phyloP scores from a whole-genome alignment of 2,888 invertebrate species.

The Cheilosia variabilis region DNA sequence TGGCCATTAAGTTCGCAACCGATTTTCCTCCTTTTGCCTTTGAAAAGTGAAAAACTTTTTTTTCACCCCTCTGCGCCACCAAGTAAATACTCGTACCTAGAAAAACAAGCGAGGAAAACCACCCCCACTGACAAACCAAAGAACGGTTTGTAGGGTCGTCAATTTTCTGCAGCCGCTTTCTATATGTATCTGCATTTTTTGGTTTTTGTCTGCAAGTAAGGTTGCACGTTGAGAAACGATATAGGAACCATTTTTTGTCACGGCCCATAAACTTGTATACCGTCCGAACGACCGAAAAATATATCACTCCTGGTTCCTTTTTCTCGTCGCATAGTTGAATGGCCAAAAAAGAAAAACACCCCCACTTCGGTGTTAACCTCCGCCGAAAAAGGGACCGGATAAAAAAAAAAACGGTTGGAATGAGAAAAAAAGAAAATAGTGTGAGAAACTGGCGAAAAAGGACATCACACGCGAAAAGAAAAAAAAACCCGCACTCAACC shows the following conservation, averaged over 20 bases:
- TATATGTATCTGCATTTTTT: conserved; percentile 46
- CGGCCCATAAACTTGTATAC: conserved; percentile 74
- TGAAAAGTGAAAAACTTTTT: conserved; percentile 50
- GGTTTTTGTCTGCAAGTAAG: not conserved
- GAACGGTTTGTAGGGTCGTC: conserved; percentile 62
- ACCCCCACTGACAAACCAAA: conserved; percentile 14
- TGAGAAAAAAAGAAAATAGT: conserved; percentile 36
- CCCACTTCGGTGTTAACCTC: conserved; percentile 10
- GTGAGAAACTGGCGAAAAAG: conserved; percentile 55
- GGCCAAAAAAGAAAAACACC: conserved; percentile 45
- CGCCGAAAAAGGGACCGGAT: not conserved
- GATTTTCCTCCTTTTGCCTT: conserved; percentile 43
- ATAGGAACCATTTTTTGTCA: conserved; percentile 71
- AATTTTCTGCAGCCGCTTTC: conserved; percentile 69
- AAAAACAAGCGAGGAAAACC: conserved; percentile 29
- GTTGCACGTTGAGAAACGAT: conserved; percentile 72
- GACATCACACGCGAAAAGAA: conserved; percentile 49
- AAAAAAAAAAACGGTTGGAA: conserved; percentile 37
- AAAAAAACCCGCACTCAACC: not conserved
- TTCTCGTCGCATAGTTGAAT: conserved; percentile 35
- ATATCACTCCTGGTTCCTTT: conserved; percentile 67
- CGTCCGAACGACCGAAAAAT: conserved; percentile 70
- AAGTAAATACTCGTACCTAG: conserved; percentile 52
- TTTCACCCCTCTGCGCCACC: not conserved
- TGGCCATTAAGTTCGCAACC: conserved; percentile 53